Evolutionary conservation across 30 jellyfish, hydroid and myxozoan genomes (phyloP).

Genomic region (Turritopsis rubra): DNA sequence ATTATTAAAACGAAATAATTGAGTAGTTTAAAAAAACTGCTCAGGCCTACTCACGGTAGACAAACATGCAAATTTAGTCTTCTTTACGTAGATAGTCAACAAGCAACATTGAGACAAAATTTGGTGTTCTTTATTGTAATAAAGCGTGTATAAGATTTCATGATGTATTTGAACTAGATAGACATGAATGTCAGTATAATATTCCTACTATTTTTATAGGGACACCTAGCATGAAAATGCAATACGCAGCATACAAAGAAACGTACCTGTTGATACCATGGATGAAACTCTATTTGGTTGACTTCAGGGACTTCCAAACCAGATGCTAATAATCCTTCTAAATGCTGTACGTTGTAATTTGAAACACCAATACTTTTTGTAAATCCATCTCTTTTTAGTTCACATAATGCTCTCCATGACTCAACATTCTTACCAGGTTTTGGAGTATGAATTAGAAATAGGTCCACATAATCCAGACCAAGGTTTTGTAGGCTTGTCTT

Average conservation of each 20-base stretch:
- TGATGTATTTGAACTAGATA: too few species aligned
- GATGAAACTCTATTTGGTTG: constrained; percentile 91
- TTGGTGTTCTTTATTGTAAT: too few species aligned
- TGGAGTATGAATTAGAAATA: constrained; percentile 81
- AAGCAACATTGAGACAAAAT: too few species aligned
- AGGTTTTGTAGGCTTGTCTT: constrained; percentile 44
- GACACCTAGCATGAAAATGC: too few species aligned
- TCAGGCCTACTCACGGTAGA: too few species aligned
- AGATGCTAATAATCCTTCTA: constrained; percentile 41
- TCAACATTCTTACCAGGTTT: constrained; percentile 56
- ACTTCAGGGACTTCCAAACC: constrained; percentile 70
- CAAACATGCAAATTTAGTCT: too few species aligned
- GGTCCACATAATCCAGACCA: constrained; percentile 70
- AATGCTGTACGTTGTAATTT: constrained; percentile 73
- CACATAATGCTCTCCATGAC: constrained; percentile 79
- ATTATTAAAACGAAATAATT: too few species aligned
- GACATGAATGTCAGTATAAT: too few species aligned
- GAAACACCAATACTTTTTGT: constrained; percentile 92
- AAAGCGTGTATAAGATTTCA: too few species aligned
- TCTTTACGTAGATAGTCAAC: too few species aligned
- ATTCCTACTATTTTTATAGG: too few species aligned
- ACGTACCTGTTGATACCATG: constrained; percentile 69
- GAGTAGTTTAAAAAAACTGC: too few species aligned
- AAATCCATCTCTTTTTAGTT: constrained; percentile 60
- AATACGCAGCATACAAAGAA: background rate